phyloP scores from a whole-genome alignment of 1,140 invertebrate genomes.

The Trissolcus basalis region DNA sequence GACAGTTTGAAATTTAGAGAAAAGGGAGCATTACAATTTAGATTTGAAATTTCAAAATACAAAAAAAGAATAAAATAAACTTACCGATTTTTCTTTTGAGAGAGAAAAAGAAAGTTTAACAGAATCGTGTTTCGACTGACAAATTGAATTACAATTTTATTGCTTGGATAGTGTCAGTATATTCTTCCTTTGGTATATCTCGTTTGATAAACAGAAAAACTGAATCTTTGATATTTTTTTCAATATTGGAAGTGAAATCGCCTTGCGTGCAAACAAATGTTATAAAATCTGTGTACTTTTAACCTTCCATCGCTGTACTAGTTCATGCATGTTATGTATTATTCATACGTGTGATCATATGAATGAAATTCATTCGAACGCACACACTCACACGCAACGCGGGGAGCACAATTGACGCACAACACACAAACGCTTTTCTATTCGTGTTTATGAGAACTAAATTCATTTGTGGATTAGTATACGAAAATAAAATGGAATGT shows the following conservation, averaged over 20 bases:
- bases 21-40: too few species aligned
- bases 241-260: slow-evolving; percentile 8
- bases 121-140: background rate
- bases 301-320: slow-evolving; percentile 8
- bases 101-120: slow-evolving; percentile 4
- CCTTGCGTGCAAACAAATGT: slow-evolving; percentile 29
- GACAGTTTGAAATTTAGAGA: too few species aligned
- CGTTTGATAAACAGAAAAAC: background rate
- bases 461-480: slow-evolving; percentile 39
- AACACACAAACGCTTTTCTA: too few species aligned
- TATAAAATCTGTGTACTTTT: slow-evolving; percentile 29
- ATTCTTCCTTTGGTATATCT: background rate
- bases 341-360: slow-evolving; percentile 45
- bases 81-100: too few species aligned
- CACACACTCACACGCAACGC: background rate
- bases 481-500: slow-evolving; percentile 13
- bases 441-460: slow-evolving; percentile 23
- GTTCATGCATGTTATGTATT: slow-evolving; percentile 48
- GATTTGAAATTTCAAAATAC: too few species aligned
- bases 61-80: too few species aligned
- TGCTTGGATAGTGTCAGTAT: slow-evolving; percentile 1
- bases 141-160: background rate
- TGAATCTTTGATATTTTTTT: slow-evolving; percentile 4
- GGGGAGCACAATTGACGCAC: too few species aligned
- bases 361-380: slow-evolving; percentile 29